Percentiles rank a stretch among this genome's conserved stretches.
These are phyloP conservation scores for Teleogryllus oceanicus DNA, from an alignment of 2,888 invertebrate species.

Conservation along the genomic window DNA sequence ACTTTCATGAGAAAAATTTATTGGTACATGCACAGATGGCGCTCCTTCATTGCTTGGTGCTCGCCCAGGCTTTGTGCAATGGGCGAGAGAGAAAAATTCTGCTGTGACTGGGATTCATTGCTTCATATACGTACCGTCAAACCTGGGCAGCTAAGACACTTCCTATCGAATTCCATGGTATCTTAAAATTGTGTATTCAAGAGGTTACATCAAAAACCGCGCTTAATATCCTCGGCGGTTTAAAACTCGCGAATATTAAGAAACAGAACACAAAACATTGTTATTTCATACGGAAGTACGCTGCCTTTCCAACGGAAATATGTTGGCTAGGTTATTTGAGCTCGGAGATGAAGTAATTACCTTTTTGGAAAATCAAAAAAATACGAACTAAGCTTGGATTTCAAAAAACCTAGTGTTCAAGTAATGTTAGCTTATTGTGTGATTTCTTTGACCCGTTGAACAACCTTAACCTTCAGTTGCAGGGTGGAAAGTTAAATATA, in stretches of 20 bases:
- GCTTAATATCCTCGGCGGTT: background rate
- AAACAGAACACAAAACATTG: background rate
- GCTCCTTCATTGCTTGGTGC: background rate
- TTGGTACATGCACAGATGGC: background rate
- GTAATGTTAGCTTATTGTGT: too few relatives aligned
- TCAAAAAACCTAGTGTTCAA: too few relatives aligned
- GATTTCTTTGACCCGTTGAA: background rate
- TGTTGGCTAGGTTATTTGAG: background rate
- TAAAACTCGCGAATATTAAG: background rate
- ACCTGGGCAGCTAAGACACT: constrained; percentile 12
- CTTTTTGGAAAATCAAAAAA: too few relatives aligned
- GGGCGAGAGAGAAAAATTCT: background rate
- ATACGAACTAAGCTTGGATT: too few relatives aligned
- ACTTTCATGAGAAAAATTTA: background rate
- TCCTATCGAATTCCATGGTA: background rate
- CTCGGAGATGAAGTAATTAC: background rate
- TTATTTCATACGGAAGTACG: background rate
- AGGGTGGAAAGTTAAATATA: background rate
- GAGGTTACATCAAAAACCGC: background rate
- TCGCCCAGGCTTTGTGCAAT: background rate
- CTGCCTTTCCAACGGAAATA: background rate
- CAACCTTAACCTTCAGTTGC: background rate
- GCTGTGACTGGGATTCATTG: background rate
- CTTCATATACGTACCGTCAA: background rate
- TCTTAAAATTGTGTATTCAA: background rate